A percentile compares a stretch with the other conserved stretches of the same genome.
phyloP scores from a whole-genome alignment of 2,797 vertebrate genomes.

The Melopsittacus undulatus region DNA sequence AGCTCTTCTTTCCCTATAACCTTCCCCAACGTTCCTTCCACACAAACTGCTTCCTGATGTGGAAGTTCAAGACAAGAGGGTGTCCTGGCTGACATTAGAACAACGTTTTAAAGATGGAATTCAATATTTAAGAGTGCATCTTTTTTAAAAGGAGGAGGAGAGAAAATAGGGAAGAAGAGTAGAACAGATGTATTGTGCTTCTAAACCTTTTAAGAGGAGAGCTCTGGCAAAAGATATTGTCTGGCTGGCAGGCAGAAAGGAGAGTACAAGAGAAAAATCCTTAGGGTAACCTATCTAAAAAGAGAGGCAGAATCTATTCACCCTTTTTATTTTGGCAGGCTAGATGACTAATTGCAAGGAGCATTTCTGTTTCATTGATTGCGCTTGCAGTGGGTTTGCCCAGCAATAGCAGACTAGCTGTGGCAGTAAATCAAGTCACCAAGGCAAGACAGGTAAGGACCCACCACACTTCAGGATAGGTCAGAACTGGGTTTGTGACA shows the following conservation, averaged over 20 bases:
- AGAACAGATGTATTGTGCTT: not conserved
- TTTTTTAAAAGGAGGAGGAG: not conserved
- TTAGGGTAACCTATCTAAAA: not conserved
- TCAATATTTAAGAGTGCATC: not conserved
- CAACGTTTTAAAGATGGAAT: not conserved
- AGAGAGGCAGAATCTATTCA: not conserved
- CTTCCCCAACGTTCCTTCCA: not conserved
- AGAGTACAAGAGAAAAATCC: not conserved
- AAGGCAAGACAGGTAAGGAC: not conserved
- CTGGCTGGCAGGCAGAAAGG: not conserved
- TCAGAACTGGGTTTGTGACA: not conserved
- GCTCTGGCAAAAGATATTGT: not conserved
- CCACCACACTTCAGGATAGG: not conserved
- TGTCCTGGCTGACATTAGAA: not conserved
- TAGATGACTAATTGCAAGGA: not conserved
- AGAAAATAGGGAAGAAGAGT: not conserved
- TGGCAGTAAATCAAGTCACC: not conserved
- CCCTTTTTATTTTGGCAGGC: not conserved
- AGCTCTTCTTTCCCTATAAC: not conserved
- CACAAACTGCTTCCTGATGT: fast-evolving
- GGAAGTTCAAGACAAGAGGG: not conserved
- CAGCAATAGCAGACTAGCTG: not conserved
- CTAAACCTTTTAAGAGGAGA: not conserved
- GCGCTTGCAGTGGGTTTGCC: not conserved
- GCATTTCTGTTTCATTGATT: not conserved